Evolutionary conservation across 1,140 invertebrate species (phyloP).

Genomic region (Aphis craccivora): DNA sequence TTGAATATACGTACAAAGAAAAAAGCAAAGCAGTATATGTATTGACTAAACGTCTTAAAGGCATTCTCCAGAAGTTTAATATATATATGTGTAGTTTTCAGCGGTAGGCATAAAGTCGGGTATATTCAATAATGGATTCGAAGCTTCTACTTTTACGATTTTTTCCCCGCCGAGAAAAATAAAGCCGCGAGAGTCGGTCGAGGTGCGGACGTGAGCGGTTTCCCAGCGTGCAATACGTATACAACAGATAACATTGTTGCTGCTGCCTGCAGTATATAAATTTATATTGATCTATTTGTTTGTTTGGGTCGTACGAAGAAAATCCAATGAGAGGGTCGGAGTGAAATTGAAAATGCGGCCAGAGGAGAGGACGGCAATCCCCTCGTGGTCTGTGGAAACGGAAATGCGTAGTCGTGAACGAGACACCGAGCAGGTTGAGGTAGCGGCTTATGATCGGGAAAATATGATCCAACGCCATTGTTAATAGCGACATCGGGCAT

Average conservation of each 20-base stretch:
- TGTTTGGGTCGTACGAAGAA: neutral
- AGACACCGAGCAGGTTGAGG: neutral
- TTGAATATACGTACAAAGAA: neutral
- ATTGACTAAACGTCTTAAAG: slow-evolving; percentile 15
- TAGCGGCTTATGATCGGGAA: neutral
- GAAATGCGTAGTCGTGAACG: neutral
- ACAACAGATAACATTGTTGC: neutral
- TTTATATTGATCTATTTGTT: neutral
- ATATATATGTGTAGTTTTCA: neutral
- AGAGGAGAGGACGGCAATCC: neutral
- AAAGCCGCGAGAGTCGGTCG: neutral
- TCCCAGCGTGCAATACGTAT: neutral
- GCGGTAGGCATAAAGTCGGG: neutral
- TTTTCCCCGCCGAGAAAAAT: neutral
- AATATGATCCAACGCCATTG: neutral
- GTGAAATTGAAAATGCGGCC: neutral
- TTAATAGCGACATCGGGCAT: neutral
- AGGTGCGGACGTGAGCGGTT: neutral
- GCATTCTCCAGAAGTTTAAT: neutral
- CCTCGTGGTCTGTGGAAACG: neutral
- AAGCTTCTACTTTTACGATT: neutral
- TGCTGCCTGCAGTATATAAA: neutral
- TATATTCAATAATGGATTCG: neutral
- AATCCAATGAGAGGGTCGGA: neutral
- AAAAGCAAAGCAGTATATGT: neutral